Conservation (phyloP, 2,797 vertebrate genomes). For the Allenopithecus nigroviridis region DNA sequence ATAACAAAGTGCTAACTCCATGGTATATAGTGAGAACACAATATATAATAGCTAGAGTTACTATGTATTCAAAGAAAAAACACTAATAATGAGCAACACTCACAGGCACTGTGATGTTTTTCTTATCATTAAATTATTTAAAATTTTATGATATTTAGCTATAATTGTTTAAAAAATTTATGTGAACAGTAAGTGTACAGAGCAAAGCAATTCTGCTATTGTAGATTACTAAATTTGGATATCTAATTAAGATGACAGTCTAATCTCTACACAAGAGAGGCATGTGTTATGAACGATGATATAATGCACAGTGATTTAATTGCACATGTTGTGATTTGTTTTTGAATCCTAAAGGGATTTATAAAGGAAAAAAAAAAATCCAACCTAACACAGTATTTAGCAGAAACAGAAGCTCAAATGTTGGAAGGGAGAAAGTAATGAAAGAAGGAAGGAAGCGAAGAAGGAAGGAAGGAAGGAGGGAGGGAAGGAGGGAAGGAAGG, state of each 20-base stretch:
- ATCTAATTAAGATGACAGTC: not conserved
- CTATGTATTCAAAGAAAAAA: not conserved
- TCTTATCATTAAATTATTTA: not conserved
- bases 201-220: not conserved
- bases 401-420: not conserved
- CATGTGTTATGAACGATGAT: not conserved
- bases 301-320: not conserved
- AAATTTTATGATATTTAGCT: not conserved
- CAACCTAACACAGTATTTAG: not conserved
- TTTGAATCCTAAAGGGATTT: not conserved
- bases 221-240: not conserved
- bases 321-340: not conserved
- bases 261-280: not conserved
- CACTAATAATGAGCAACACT: not conserved
- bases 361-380: not conserved
- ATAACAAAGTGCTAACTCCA: not conserved
- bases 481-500: not conserved
- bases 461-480: not conserved
- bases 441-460: not conserved
- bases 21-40: not conserved
- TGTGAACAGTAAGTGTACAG: not conserved
- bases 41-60: not conserved
- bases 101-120: not conserved
- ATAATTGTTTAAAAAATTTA: not conserved
- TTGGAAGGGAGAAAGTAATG: not conserved